Conservation (phyloP, 2,888 invertebrate species). For the Chironomus tentans region DNA sequence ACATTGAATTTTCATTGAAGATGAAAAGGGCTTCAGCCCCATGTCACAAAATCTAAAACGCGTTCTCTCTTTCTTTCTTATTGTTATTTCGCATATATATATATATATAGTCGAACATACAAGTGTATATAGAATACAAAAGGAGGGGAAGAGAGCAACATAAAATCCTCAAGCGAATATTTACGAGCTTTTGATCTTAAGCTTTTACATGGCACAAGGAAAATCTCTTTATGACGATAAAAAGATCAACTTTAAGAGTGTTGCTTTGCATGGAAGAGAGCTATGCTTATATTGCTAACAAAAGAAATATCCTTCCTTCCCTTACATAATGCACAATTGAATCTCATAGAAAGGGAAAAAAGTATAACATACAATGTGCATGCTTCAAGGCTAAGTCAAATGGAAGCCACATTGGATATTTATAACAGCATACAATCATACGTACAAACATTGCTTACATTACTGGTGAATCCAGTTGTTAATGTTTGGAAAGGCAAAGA, state of each 20-base stretch:
- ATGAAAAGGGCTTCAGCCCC: conserved; percentile 22
- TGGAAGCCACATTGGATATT: neutral
- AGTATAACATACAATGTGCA: neutral
- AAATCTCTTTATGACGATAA: conserved; percentile 22
- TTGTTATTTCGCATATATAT: neutral
- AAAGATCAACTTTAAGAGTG: conserved; percentile 13
- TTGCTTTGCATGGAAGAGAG: neutral
- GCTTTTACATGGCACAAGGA: conserved; percentile 9
- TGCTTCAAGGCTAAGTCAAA: neutral
- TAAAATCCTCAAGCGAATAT: conserved; percentile 21
- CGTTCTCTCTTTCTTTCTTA: conserved; percentile 1
- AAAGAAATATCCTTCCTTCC: neutral
- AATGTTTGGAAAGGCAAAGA: no score
- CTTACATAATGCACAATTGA: neutral
- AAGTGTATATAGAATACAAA: neutral
- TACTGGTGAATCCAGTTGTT: no score
- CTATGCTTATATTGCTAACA: neutral
- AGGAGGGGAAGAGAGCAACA: neutral
- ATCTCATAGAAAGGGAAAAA: neutral
- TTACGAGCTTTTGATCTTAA: conserved; percentile 26
- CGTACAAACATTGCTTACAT: no score
- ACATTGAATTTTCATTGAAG: conserved; percentile 1
- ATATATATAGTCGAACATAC: neutral
- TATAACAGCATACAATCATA: neutral
- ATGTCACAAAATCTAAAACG: conserved; percentile 22